A percentile compares a stretch with the other conserved stretches of the same genome.
These are phyloP conservation scores for Cecropterus lyciades DNA, from an alignment of 1,140 invertebrate genomes.

Conservation along the genomic window DNA sequence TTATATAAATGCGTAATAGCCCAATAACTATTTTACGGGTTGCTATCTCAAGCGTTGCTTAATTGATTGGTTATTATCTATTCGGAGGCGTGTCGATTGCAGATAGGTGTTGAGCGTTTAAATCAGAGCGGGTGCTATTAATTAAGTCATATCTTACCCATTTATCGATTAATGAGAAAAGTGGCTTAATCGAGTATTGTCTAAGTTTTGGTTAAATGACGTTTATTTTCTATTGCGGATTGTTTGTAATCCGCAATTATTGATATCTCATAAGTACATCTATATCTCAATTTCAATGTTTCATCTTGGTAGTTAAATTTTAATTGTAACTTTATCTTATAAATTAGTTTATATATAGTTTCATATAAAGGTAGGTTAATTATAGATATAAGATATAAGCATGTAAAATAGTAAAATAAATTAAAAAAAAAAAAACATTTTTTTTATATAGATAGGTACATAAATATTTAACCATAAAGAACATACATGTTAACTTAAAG, in stretches of 20 bases:
- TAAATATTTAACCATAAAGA: no score
- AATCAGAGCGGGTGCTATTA: conserved; percentile 24
- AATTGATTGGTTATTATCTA: conserved; percentile 33
- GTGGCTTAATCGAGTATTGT: conserved; percentile 9
- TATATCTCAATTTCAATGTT: no score
- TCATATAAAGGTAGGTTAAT: no score
- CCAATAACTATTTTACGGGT: conserved; percentile 27
- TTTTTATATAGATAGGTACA: no score
- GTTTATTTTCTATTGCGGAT: neutral
- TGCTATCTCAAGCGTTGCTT: conserved; percentile 18
- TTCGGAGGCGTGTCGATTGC: conserved; percentile 27
- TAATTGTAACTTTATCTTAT: no score
- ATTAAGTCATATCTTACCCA: conserved; percentile 27
- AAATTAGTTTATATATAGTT: no score
- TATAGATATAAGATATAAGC: no score
- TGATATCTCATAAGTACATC: neutral
- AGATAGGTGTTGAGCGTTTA: conserved; percentile 20
- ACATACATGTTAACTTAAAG: no score
- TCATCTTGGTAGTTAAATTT: no score
- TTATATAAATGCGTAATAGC: conserved; percentile 28
- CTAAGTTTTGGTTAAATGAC: neutral
- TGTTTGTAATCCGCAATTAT: neutral
- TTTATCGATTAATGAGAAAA: conserved; percentile 25
- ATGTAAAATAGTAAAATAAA: no score
- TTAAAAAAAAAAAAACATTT: no score